Conservation (phyloP, 35 echinoderm and acorn worm species). For the Strongylocentrotus purpuratus region DNA sequence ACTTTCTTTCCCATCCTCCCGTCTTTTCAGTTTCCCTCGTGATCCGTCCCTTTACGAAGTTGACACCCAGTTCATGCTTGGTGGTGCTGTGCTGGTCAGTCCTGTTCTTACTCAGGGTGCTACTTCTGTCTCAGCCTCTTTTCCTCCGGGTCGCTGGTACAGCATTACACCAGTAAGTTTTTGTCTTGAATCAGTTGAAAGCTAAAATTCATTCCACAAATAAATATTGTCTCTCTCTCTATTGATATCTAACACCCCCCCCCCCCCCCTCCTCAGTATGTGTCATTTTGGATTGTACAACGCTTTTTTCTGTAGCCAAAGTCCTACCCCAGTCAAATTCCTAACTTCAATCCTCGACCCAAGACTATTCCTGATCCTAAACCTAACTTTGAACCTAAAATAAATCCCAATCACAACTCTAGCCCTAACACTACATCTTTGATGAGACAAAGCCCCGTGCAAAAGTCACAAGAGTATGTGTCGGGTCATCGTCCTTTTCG, state of each 20-base stretch:
- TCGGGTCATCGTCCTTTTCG: too few species aligned
- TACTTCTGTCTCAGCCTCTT: slow-evolving; percentile 55
- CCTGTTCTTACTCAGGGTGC: slow-evolving; percentile 73
- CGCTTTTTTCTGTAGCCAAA: too few species aligned
- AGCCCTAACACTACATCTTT: too few species aligned
- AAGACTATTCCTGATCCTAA: too few species aligned
- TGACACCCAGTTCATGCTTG: slow-evolving; percentile 86
- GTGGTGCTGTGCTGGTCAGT: slow-evolving; percentile 69
- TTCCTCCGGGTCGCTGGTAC: slow-evolving; percentile 80
- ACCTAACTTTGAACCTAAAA: too few species aligned
- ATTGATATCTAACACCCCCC: neutral
- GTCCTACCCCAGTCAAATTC: too few species aligned
- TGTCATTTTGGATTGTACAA: too few species aligned
- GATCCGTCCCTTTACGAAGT: slow-evolving; percentile 59
- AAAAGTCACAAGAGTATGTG: too few species aligned
- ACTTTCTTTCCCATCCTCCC: neutral
- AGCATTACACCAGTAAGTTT: slow-evolving; percentile 70
- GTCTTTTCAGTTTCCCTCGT: slow-evolving; percentile 61
- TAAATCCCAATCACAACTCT: too few species aligned
- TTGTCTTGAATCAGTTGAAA: too few species aligned
- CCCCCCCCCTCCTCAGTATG: neutral
- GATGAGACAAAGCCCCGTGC: too few species aligned
- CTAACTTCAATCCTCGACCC: too few species aligned
- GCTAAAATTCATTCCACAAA: neutral
- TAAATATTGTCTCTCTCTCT: neutral